Evolutionary conservation across 2,888 invertebrate species (phyloP).

Genomic region (Lamproptera curius): DNA sequence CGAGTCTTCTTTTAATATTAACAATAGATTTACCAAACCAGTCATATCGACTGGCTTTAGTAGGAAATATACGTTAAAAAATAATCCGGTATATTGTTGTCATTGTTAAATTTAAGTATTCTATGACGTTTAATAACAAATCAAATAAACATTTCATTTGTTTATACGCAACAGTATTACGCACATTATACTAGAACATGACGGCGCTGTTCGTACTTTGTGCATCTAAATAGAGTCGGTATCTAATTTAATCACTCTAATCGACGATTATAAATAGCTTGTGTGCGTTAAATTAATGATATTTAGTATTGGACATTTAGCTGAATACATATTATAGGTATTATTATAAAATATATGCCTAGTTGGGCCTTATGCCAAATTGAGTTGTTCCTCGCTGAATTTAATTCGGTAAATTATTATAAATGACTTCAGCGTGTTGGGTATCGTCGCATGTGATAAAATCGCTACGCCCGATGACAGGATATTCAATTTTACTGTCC

Average conservation of each 20-base stretch:
- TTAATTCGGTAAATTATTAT: constrained; percentile 47
- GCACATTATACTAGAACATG: no score
- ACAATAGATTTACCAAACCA: no score
- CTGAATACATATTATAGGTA: constrained; percentile 1
- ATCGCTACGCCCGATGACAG: constrained; percentile 35
- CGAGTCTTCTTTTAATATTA: no score
- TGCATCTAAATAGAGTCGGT: constrained; percentile 11
- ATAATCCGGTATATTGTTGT: no score
- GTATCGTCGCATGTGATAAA: constrained; percentile 35
- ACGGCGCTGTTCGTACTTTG: no score
- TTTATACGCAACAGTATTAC: no score
- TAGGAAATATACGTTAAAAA: no score
- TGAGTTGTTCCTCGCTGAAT: constrained; percentile 45
- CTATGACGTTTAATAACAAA: no score
- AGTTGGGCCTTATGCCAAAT: constrained; percentile 56
- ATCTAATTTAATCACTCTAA: constrained; percentile 15
- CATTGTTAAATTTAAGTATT: no score
- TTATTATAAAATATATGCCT: constrained; percentile 45
- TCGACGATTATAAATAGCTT: constrained; percentile 14
- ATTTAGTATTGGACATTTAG: constrained; percentile 11
- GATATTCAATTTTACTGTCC: constrained; percentile 17
- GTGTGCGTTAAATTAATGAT: constrained; percentile 8
- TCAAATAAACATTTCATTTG: no score
- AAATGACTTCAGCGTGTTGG: constrained; percentile 48
- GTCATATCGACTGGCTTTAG: no score